These are phyloP conservation scores for Iselma pallidipennis DNA, from an alignment of 2,888 invertebrate genomes.

Conservation along the genomic window DNA sequence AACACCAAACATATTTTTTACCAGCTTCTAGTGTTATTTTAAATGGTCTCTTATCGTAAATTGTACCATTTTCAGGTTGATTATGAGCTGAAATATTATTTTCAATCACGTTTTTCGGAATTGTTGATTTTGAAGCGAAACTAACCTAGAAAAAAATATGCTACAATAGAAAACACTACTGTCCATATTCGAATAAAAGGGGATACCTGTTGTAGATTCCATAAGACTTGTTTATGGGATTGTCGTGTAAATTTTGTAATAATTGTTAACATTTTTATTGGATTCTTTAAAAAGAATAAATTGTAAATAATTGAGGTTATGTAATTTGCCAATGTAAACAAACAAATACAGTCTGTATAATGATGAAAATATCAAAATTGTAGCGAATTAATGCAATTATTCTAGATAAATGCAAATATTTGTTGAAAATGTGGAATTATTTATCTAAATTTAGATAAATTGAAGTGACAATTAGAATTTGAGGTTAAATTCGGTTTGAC, in stretches of 20 bases:
- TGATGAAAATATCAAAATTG: neutral
- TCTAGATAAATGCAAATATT: no score
- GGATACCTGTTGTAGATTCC: neutral
- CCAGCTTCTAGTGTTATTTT: conserved; percentile 72
- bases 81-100: conserved; percentile 62
- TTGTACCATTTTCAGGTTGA: conserved; percentile 73
- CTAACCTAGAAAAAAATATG: conserved; percentile 11
- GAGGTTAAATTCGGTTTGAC: neutral
- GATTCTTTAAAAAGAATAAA: neutral
- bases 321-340: neutral
- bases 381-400: no score
- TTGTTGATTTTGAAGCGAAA: conserved; percentile 46
- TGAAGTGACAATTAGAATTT: neutral
- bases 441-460: neutral
- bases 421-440: neutral
- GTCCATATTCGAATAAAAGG: neutral
- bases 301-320: neutral
- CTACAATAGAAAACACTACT: no score
- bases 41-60: conserved; percentile 91
- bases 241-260: neutral
- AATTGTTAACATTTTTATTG: neutral
- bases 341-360: neutral
- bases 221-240: neutral
- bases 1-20: conserved; percentile 88
- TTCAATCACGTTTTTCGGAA: conserved; percentile 70